Base-by-base conservation (phyloP, 2,888 invertebrate species). In the Adelognathus sp. region DNA sequence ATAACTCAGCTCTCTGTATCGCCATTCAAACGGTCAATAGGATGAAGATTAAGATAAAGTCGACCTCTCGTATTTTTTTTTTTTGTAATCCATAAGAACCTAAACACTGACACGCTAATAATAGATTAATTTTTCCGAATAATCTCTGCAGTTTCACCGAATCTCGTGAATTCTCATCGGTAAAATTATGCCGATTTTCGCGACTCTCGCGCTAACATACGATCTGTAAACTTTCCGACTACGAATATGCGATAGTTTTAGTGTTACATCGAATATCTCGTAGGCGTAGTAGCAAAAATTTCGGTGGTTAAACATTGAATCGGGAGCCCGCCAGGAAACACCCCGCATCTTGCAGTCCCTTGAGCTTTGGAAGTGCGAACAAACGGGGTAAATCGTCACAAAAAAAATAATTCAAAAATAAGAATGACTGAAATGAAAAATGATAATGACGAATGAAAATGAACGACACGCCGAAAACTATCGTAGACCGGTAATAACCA, bases 201-300 rank as follows among this genome's bases (percentile, higher is more conserved):
- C 29, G 29, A 11, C 31, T 3, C 14, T 24, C 36, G 33, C 36
- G 24, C 36, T 21, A 18, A 36, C 39, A 39, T 11, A 1, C 16
- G 39, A 27, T 54, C 16, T 9, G 16, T 24, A 27, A 54, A 52
- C 27, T 27, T 18, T 29, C 63, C 64, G 64, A 66, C 74, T 70
- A 78, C 58, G 39, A 9, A 29, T 18, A 44, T 2, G 5, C 18
- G 2, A 54, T 39, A 58, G 41, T 52, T 66, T 11, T 29, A 16
- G 21, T 66, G 29, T 54, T 50, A 79, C 56, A 72, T 72, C 16
- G 70, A 74, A 74, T 74, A 76, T 39, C 29, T 72, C 31, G 72
- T 63, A 67, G 77, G 50, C 46, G 67, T 72, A 69, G 78, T 74
- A 71, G 79, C 66, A 75, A 79, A 79, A 79, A 70, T 74, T 74